phyloP scores from a whole-genome alignment of 37 sponge, comb jelly and placozoan genomes.

The Theonella swinhoei region DNA sequence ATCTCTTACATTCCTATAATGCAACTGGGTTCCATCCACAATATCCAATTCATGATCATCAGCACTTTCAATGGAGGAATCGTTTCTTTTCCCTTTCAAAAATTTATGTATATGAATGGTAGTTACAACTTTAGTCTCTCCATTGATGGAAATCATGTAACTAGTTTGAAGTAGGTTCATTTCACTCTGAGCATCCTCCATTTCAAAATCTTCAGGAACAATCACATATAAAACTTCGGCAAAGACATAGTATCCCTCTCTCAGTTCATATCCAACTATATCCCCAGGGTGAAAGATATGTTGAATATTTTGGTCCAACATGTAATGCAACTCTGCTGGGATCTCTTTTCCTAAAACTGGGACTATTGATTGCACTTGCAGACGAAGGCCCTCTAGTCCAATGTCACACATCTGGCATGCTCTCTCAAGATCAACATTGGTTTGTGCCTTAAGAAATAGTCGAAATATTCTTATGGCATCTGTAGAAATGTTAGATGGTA shows the following conservation, averaged over 20 bases:
- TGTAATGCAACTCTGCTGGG: conserved; percentile 30
- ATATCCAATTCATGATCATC: too few relatives aligned
- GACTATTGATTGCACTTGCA: not conserved
- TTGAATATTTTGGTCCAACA: conserved; percentile 37
- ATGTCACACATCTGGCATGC: not conserved
- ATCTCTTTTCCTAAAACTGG: conserved; percentile 28
- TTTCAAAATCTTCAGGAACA: not conserved
- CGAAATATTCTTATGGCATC: not conserved
- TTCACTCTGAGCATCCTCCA: not conserved
- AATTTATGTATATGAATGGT: conserved; percentile 57
- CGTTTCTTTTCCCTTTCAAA: too few relatives aligned
- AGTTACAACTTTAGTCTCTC: conserved; percentile 40
- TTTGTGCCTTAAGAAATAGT: conserved; percentile 1
- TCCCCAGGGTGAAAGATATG: conserved; percentile 57
- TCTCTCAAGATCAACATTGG: not conserved
- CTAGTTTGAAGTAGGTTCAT: not conserved
- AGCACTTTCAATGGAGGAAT: too few relatives aligned
- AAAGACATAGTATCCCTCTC: conserved; percentile 33
- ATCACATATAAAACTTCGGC: conserved; percentile 50
- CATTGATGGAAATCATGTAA: conserved; percentile 2
- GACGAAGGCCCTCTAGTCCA: not conserved
- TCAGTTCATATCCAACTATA: conserved; percentile 61
- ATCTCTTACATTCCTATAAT: not conserved
- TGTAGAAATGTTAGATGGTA: not conserved
- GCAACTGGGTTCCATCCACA: too few relatives aligned